phyloP scores from a whole-genome alignment of 2,113 vertebrate species.

The Orthonyx spaldingii region DNA sequence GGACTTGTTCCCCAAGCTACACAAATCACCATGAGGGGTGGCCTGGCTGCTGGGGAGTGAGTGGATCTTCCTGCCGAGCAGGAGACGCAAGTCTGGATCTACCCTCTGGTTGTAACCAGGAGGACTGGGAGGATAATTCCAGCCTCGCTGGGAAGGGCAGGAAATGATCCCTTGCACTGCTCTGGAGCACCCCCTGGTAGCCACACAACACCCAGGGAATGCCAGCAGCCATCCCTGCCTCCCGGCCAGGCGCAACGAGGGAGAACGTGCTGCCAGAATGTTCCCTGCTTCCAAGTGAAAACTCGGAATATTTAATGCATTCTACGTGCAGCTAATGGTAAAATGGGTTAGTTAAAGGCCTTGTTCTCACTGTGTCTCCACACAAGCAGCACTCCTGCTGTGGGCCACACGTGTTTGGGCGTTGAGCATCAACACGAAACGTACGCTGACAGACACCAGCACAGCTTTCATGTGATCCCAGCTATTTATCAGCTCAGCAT shows the following conservation, averaged over 20 bases:
- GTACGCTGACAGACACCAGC: background rate
- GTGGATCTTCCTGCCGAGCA: slow-evolving; percentile 53
- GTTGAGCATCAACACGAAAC: background rate
- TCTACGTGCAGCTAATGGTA: background rate
- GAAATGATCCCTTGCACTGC: slow-evolving; percentile 14
- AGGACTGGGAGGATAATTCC: slow-evolving; percentile 43
- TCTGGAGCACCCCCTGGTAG: slow-evolving; percentile 67
- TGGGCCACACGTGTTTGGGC: background rate
- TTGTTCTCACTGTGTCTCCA: background rate
- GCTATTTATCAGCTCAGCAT: background rate
- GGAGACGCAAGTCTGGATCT: slow-evolving; percentile 59
- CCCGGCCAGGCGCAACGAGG: background rate
- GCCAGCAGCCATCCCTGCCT: background rate
- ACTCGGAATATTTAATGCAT: background rate
- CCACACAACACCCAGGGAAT: background rate
- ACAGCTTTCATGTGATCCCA: background rate
- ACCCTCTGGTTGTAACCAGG: slow-evolving; percentile 51
- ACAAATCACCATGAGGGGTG: slow-evolving; percentile 61
- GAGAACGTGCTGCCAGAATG: no score
- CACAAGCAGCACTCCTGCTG: background rate
- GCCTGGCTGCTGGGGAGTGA: slow-evolving; percentile 18
- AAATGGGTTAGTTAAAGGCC: background rate
- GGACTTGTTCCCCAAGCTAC: slow-evolving; percentile 69
- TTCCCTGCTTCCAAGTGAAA: no score
- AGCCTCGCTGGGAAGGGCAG: slow-evolving; percentile 14